Evolutionary conservation across 2,888 invertebrate species (phyloP), one percentile per base, ranked within the genome.

Genomic region (Drosophila nigricruria): DNA sequence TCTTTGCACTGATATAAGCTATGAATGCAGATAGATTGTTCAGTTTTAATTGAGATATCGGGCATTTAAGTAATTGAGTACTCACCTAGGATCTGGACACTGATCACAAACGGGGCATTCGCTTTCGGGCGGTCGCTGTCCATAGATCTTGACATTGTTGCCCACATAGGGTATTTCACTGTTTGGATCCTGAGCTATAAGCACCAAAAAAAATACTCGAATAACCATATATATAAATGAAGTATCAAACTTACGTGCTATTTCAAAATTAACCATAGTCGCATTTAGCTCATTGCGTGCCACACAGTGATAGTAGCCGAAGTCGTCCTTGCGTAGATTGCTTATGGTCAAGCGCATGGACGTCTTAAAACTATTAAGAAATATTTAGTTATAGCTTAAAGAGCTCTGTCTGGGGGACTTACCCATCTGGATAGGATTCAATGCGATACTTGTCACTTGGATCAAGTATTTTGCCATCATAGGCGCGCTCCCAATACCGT

Each of bases 281-380:
- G 95, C 95, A 77, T 97, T 96, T 27, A 97, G 93, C 79, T 96
- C 96, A 90, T 98, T 98, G 91, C 97, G 97, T 64, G 96, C 96
- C 60, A 97, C 95, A 90, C 98, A 98, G 90, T 96, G 95, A 92
- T 97, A 98, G 73, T 95, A 94, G 18, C 95, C 95, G 63, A 96
- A 94, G 91, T 98, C 98, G 60, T 94, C 93, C 6, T 94, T 93
- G 42, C 94, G 94, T 40, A 97, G 93, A 70, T 95, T 94, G 1
- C 95, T 95, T 56, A 98, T 95, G 87, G 96, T 97, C 50, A 98
- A 93, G 66, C 95, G 94, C 97, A 97, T 97, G 88, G 95, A 95
- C 76, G 96, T 95, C 92, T 96, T 94, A 93, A 95, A 93, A 45
- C 92, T 92, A 43, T 0, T 3, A 30, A 1, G 4, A 8, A 32